Conservation (phyloP, 2,797 vertebrate genomes). For the Eptatretus atami region DNA sequence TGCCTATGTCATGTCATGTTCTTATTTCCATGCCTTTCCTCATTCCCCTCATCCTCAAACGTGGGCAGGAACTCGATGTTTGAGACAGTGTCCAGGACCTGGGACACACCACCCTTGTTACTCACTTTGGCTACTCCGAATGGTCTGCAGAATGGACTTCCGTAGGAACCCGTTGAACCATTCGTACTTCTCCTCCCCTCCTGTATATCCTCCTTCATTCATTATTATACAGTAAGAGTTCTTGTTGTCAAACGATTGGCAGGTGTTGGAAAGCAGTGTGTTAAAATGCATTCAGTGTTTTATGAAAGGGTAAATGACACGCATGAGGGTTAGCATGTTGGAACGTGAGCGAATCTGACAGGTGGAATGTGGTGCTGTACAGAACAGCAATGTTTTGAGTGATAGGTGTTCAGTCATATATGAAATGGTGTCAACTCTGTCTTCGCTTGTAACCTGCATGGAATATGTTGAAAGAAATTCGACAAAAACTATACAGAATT, state of each 20-base stretch:
- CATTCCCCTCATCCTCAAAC: slow-evolving; percentile 16
- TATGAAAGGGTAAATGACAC: neutral
- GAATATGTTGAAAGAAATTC: too few species aligned
- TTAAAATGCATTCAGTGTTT: too few species aligned
- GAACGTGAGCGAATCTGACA: neutral
- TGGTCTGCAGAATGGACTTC: slow-evolving; percentile 85
- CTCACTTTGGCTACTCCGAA: slow-evolving; percentile 77
- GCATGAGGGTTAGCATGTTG: neutral
- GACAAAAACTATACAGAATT: too few species aligned
- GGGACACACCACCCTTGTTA: slow-evolving; percentile 56
- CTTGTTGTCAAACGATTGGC: neutral
- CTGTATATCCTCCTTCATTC: neutral
- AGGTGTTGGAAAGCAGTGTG: too few species aligned
- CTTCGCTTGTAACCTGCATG: too few species aligned
- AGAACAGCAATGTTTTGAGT: too few species aligned
- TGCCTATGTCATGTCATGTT: too few species aligned
- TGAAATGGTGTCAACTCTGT: too few species aligned
- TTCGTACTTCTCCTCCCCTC: neutral
- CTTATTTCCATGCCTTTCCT: too few species aligned
- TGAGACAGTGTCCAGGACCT: slow-evolving; percentile 47
- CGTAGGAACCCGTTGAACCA: slow-evolving; percentile 27
- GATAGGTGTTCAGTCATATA: too few species aligned
- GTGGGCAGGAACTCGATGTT: slow-evolving; percentile 54
- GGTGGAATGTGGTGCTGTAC: too few species aligned
- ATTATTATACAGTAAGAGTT: neutral